A percentile compares a stretch with the other conserved stretches of the same genome.
phyloP scores from a whole-genome alignment of 2,113 vertebrate genomes.

The Myrmophylax atrothorax region DNA sequence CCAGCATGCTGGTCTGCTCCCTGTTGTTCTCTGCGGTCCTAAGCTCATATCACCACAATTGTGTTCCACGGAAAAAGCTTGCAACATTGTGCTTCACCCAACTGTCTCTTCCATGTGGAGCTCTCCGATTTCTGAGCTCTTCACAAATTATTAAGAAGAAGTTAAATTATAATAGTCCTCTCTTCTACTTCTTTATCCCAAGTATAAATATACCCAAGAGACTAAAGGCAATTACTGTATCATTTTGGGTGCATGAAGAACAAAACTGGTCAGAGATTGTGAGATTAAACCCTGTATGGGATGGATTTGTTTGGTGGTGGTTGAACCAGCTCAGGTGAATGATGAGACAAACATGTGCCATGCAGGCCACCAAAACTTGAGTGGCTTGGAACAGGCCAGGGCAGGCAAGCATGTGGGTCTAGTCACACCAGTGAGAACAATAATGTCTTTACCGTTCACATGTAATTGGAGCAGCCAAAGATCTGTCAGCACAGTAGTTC shows the following conservation, averaged over 20 bases:
- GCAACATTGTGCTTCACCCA: neutral
- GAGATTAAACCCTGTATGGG: neutral
- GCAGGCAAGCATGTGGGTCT: neutral
- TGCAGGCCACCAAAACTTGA: neutral
- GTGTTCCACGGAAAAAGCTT: neutral
- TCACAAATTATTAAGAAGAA: neutral
- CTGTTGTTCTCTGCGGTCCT: neutral
- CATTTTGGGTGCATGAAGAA: neutral
- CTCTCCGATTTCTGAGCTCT: neutral
- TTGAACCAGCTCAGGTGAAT: neutral
- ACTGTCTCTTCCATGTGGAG: neutral
- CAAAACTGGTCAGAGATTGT: neutral
- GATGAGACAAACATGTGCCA: neutral
- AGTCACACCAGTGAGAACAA: neutral
- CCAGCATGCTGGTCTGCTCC: neutral
- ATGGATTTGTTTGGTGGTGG: neutral
- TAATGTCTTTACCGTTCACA: neutral
- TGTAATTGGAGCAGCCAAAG: slow-evolving; percentile 10
- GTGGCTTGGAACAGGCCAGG: neutral
- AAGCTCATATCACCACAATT: neutral
- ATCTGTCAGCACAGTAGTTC: slow-evolving; percentile 56
- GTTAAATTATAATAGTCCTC: neutral
- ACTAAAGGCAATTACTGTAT: neutral
- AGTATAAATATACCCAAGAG: neutral
- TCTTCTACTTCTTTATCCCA: neutral